Evolutionary conservation across 1,140 invertebrate genomes (phyloP), one percentile per base, ranked within the genome.

Genomic region (Diorhabda carinulata): DNA sequence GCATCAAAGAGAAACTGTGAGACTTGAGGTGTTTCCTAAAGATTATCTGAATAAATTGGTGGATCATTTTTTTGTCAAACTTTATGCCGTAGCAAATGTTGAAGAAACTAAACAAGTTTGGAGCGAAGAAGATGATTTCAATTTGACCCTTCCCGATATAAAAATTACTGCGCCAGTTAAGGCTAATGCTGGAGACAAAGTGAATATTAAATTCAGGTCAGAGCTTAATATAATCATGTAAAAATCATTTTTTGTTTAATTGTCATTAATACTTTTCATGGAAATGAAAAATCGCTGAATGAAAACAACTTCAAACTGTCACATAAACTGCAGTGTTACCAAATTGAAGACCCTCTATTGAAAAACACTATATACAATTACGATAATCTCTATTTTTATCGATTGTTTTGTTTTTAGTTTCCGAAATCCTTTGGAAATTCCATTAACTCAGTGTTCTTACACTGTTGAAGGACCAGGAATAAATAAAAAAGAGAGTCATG

Each of bases 81-180:
- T 91, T 42, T 86, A 87, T 69, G 86, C 87, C 5, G 86, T 89
- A 79, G 88, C 88, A 40, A 86, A 83, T 68, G 89, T 91, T 0
- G 84, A 87, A 72, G 88, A 90, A 74, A 91, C 90, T 0, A 83
- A 85, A 7, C 89, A 90, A 77, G 83, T 86, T 3, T 91, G 89
- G 88, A 86, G 86, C 62, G 88, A 89, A 68, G 88, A 90, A 73
- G 88, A 90, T 75, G 88, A 90, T 76, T 89, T 90, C 79, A 83
- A 84, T 47, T 82, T 91, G 10, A 81, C 85, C 10, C 90, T 89
- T 75, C 89, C 90, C 5, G 82, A 81, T 61, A 81, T 88, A 70
- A 82, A 82, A 75, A 81, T 88, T 6, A 80, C 84, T 79, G 83
- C 86, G 75, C 67, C 69, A 44, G 73, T 66, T 44, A 41, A 57